Conservation (phyloP, 2,888 invertebrate species). For the Lasiommata megera region DNA sequence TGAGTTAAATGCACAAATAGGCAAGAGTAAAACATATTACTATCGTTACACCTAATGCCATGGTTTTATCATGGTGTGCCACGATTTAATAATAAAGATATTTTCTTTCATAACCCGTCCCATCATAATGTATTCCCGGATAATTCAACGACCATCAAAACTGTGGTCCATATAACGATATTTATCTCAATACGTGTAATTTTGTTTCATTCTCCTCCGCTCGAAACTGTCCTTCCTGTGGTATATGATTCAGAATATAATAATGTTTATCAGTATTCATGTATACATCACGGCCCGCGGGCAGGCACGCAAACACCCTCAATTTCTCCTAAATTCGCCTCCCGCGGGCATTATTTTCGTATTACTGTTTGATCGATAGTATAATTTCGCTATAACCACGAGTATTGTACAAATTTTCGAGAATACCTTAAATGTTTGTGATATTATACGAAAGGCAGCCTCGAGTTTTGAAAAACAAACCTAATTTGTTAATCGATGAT, state of each 20-base stretch:
- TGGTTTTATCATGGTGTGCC: no score
- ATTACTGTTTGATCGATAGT: slow-evolving; percentile 75
- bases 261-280: slow-evolving; percentile 62
- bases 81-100: no score
- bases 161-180: slow-evolving; percentile 2
- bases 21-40: no score
- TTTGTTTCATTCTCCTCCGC: slow-evolving; percentile 26
- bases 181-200: slow-evolving; percentile 24
- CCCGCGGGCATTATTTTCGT: slow-evolving; percentile 66
- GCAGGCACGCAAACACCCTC: slow-evolving; percentile 67
- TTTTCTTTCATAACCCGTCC: not conserved
- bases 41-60: no score
- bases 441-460: not conserved
- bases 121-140: not conserved
- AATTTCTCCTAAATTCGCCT: slow-evolving; percentile 76
- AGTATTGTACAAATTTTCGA: slow-evolving; percentile 9
- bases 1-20: no score
- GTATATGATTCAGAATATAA: slow-evolving; percentile 62
- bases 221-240: slow-evolving; percentile 49
- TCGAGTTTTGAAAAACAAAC: not conserved
- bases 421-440: slow-evolving; percentile 1
- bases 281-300: slow-evolving; percentile 59
- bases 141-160: slow-evolving; percentile 8
- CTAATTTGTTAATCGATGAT: not conserved
- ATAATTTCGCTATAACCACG: slow-evolving; percentile 65